Evolutionary conservation across 2,797 vertebrate genomes (phyloP).

Genomic region (Gymnothorax javanicus): DNA sequence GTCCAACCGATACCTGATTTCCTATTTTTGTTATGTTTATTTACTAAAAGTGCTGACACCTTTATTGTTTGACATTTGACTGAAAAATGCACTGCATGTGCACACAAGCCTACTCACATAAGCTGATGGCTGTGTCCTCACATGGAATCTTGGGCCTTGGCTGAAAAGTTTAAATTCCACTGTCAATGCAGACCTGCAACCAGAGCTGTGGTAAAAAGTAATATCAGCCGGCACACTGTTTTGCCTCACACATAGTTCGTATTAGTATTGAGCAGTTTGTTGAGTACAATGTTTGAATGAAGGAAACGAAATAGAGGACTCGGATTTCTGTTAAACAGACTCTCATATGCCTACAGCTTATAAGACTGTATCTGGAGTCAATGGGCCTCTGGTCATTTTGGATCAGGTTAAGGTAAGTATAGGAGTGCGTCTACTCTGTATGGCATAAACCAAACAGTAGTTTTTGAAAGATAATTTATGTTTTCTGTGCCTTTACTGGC

Average conservation of each 20-base stretch:
- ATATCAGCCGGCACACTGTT: background rate
- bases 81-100: background rate
- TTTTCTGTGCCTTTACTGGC: background rate
- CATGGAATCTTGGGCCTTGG: background rate
- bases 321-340: background rate
- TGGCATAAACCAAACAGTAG: background rate
- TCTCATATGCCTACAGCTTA: slow-evolving; percentile 74
- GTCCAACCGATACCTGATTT: background rate
- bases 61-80: too few species aligned
- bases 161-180: background rate
- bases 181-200: background rate
- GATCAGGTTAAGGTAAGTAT: slow-evolving; percentile 88
- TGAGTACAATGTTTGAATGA: background rate
- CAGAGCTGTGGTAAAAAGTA: background rate
- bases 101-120: slow-evolving; percentile 15
- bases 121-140: background rate
- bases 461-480: background rate
- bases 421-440: background rate
- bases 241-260: background rate
- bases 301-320: background rate
- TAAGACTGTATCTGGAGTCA: slow-evolving; percentile 89
- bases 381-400: slow-evolving; percentile 89
- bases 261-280: background rate
- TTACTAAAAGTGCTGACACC: background rate
- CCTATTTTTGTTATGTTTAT: background rate